Conservation (phyloP, 2,113 vertebrate genomes). For the Hemiscyllium ocellatum region DNA sequence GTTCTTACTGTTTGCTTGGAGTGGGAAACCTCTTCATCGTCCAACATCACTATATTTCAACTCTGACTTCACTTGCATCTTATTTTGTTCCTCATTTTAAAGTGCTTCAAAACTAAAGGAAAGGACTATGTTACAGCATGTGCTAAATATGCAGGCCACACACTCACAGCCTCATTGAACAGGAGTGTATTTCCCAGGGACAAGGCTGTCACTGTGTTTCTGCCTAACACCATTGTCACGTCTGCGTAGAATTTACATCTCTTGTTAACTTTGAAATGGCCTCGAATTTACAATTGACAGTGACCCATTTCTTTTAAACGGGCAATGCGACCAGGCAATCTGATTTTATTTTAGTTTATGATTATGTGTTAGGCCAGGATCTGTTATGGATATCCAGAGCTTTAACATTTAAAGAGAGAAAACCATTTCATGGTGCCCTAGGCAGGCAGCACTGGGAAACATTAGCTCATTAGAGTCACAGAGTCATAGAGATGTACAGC, state of each 20-base stretch:
- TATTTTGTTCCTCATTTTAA: background rate
- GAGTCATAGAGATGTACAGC: no score
- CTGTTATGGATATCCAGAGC: background rate
- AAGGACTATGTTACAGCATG: background rate
- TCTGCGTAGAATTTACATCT: background rate
- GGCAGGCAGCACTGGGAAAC: no score
- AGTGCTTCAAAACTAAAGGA: background rate
- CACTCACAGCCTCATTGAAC: background rate
- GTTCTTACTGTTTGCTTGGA: background rate
- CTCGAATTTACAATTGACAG: background rate
- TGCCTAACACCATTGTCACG: background rate
- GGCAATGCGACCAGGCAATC: background rate
- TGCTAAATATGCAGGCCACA: background rate
- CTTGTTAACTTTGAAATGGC: background rate
- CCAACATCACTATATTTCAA: no score
- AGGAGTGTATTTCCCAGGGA: background rate
- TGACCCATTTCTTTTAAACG: background rate
- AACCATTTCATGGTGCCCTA: no score
- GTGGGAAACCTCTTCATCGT: background rate
- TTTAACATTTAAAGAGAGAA: background rate
- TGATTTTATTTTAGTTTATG: background rate
- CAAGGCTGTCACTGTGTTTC: background rate
- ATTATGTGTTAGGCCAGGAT: background rate
- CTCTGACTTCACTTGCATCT: background rate
- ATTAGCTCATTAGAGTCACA: no score